Conservation (phyloP, 2,797 vertebrate species). For the Acipenser ruthenus region DNA sequence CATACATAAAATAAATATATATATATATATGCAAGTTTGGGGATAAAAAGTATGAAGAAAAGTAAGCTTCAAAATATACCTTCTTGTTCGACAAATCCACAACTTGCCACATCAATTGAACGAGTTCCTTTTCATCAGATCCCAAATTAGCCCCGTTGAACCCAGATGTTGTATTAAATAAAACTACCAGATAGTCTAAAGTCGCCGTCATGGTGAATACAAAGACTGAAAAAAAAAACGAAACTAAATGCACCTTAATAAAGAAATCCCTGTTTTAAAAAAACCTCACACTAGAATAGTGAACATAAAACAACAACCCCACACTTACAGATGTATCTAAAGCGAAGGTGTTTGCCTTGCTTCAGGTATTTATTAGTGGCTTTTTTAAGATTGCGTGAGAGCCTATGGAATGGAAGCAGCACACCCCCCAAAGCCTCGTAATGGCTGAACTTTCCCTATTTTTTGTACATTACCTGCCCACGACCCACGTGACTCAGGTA, state of each 20-base stretch:
- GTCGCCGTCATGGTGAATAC: conserved; percentile 77
- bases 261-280: conserved; percentile 27
- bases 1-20: too few species aligned
- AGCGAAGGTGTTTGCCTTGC: conserved; percentile 35
- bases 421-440: conserved; percentile 63
- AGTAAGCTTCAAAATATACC: conserved; percentile 50
- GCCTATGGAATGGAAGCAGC: conserved; percentile 48
- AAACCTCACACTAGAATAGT: conserved; percentile 27
- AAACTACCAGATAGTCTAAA: conserved; percentile 87
- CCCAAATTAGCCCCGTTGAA: conserved; percentile 76
- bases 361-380: conserved; percentile 35
- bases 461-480: conserved; percentile 77
- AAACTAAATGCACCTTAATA: conserved; percentile 22
- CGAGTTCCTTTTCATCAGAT: conserved; percentile 86
- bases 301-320: conserved; percentile 32
- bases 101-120: conserved; percentile 84
- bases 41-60: too few species aligned
- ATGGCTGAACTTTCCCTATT: conserved; percentile 77
- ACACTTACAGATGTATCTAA: conserved; percentile 41
- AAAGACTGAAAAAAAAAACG: conserved; percentile 31
- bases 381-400: conserved; percentile 38
- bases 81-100: conserved; percentile 81
- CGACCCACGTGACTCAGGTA: conserved; percentile 82
- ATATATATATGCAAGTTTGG: too few species aligned
- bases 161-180: conserved; percentile 86